These are phyloP conservation scores for Eulemur rubriventer DNA, from an alignment of 2,797 vertebrate species.

Conservation along the genomic window DNA sequence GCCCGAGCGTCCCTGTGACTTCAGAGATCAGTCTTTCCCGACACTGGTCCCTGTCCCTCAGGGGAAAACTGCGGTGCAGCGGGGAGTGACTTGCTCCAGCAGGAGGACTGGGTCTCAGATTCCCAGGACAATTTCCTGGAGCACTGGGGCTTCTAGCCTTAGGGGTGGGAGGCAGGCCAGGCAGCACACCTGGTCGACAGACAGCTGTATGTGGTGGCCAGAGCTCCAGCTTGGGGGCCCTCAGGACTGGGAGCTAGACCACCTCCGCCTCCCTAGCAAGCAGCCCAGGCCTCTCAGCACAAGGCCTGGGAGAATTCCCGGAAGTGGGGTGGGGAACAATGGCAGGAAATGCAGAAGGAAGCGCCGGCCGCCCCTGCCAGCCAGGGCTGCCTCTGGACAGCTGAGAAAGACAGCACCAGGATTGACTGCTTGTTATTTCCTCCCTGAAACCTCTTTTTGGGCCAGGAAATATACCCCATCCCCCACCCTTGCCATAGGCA, in stretches of 20 bases:
- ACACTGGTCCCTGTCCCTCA: not conserved
- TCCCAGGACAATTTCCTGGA: not conserved
- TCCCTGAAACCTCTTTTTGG: not conserved
- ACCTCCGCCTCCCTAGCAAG: not conserved
- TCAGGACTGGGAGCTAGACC: not conserved
- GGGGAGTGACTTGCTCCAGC: not conserved
- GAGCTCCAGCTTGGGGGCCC: not conserved
- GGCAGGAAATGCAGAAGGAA: conserved; percentile 70
- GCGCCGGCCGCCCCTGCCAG: not conserved
- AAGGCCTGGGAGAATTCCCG: conserved; percentile 55
- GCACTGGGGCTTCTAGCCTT: not conserved
- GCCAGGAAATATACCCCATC: not conserved
- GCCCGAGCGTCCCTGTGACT: not conserved
- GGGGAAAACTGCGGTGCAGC: not conserved
- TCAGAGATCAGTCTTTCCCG: not conserved
- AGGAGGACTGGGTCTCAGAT: not conserved
- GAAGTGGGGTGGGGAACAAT: conserved; percentile 68
- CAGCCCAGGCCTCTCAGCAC: not conserved
- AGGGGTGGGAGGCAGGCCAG: not conserved
- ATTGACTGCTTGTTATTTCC: conserved; percentile 54
- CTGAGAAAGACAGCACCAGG: not conserved
- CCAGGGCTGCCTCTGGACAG: not conserved
- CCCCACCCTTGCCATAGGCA: not conserved
- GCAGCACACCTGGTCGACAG: not conserved
- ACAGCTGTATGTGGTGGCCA: not conserved